Percentiles rank a stretch among this genome's conserved stretches.
Conservation (phyloP, 2,113 vertebrate species). For the Nanorana parkeri region DNA sequence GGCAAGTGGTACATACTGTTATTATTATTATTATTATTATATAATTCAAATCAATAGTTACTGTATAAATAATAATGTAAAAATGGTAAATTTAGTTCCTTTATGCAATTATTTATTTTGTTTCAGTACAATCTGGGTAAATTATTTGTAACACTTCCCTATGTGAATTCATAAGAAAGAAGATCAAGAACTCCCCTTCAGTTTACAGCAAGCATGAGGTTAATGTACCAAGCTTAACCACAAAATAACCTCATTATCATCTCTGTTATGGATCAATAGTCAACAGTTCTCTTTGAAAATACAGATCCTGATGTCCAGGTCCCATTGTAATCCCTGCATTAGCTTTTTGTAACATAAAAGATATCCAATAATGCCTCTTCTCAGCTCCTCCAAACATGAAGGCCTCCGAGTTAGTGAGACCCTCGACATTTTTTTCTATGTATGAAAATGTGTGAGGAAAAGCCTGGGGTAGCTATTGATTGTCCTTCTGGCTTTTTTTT, state of each 20-base stretch:
- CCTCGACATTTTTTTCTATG: slow-evolving; percentile 48
- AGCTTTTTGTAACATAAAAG: slow-evolving; percentile 63
- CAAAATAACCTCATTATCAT: slow-evolving; percentile 77
- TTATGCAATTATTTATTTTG: neutral
- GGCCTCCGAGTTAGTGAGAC: neutral
- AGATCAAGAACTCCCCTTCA: neutral
- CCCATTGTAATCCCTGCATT: slow-evolving; percentile 62
- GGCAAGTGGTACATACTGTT: too few relatives aligned
- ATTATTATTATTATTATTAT: too few relatives aligned
- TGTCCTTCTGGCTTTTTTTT: slow-evolving; percentile 52
- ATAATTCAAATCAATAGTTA: too few relatives aligned
- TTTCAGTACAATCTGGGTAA: neutral
- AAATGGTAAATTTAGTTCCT: neutral
- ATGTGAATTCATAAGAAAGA: neutral
- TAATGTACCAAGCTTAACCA: slow-evolving; percentile 66
- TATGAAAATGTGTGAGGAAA: slow-evolving; percentile 50
- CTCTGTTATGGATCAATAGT: slow-evolving; percentile 76
- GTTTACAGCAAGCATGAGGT: slow-evolving; percentile 54
- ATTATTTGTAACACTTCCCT: neutral
- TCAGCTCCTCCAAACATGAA: slow-evolving; percentile 26
- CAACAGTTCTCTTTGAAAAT: slow-evolving; percentile 67
- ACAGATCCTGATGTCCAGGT: slow-evolving; percentile 42
- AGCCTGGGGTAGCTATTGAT: slow-evolving; percentile 61
- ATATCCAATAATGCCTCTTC: slow-evolving; percentile 54
- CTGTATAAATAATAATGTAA: too few relatives aligned